A percentile compares a stretch with the other conserved stretches of the same genome.
Evolutionary conservation across 2,113 vertebrate genomes (phyloP).

Genomic region (Gallinago undulata): DNA sequence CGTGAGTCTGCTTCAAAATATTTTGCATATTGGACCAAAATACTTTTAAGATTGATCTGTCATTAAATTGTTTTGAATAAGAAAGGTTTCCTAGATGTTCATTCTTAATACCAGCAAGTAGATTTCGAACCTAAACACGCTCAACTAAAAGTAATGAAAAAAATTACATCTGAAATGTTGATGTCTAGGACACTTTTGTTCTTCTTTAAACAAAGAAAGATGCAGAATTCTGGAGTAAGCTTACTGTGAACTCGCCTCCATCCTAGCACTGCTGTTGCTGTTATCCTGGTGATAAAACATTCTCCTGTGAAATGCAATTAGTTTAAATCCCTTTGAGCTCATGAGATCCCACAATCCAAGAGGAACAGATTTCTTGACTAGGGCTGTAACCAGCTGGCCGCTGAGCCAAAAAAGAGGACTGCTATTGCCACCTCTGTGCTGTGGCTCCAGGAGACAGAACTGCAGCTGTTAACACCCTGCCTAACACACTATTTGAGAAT

Average conservation of each 20-base stretch:
- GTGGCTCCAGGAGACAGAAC: not conserved
- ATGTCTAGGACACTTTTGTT: not conserved
- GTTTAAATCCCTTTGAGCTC: not conserved
- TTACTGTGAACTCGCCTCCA: not conserved
- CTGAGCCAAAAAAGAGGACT: not conserved
- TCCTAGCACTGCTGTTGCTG: not conserved
- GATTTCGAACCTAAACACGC: not conserved
- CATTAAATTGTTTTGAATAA: not conserved
- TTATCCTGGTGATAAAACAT: not conserved
- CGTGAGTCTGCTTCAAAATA: not conserved
- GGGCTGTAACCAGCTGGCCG: not conserved
- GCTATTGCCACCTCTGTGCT: not conserved
- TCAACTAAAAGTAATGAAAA: not conserved
- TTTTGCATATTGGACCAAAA: not conserved
- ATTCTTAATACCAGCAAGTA: not conserved
- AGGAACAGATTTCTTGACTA: not conserved
- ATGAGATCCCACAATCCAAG: not conserved
- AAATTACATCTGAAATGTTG: not conserved
- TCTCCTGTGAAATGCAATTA: not conserved
- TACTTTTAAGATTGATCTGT: not conserved
- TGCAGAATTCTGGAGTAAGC: not conserved
- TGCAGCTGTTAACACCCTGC: not conserved
- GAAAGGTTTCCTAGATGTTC: not conserved
- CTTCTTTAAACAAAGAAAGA: not conserved
- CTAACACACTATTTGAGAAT: not conserved